These are phyloP conservation scores for Poeciliopsis gracilis DNA, from an alignment of 2,797 vertebrate species.

Conservation along the genomic window DNA sequence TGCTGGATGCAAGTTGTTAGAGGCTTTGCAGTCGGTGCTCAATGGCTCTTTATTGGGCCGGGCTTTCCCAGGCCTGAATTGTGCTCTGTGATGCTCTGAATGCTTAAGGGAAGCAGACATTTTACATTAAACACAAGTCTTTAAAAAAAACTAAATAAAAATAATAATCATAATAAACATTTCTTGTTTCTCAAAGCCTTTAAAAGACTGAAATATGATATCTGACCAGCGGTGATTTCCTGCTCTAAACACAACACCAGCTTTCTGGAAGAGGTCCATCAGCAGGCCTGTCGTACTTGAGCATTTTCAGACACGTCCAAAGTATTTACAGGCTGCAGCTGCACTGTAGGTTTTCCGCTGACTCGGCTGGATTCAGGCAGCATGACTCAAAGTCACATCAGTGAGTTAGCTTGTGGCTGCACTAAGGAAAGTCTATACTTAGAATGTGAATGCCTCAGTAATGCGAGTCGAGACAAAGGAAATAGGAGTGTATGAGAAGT, in stretches of 20 bases:
- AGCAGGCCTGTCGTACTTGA: conserved; percentile 40
- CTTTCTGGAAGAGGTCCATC: conserved; percentile 3
- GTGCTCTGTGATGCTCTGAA: conserved; percentile 9
- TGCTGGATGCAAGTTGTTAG: background rate
- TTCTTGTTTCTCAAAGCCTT: background rate
- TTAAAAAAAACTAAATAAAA: background rate
- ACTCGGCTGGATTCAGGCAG: conserved; percentile 37
- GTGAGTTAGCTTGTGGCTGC: conserved; percentile 30
- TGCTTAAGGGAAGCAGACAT: background rate
- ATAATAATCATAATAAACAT: too few species aligned
- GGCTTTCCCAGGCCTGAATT: background rate
- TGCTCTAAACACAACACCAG: conserved; percentile 34
- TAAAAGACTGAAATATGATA: background rate
- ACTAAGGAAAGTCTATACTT: conserved; percentile 4
- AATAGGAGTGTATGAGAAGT: conserved; percentile 1
- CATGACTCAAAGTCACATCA: conserved; percentile 34
- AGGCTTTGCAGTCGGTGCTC: conserved; percentile 21
- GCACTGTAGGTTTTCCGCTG: conserved; percentile 51
- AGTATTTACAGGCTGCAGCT: conserved; percentile 68
- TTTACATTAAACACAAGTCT: background rate
- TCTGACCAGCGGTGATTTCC: conserved; percentile 39
- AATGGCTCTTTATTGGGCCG: conserved; percentile 10
- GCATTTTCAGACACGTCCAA: conserved; percentile 52
- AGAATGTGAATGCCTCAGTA: background rate
- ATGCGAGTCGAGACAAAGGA: background rate